Evolutionary conservation across 2,888 invertebrate genomes (phyloP).

Genomic region (Cantharis flavilabris): DNA sequence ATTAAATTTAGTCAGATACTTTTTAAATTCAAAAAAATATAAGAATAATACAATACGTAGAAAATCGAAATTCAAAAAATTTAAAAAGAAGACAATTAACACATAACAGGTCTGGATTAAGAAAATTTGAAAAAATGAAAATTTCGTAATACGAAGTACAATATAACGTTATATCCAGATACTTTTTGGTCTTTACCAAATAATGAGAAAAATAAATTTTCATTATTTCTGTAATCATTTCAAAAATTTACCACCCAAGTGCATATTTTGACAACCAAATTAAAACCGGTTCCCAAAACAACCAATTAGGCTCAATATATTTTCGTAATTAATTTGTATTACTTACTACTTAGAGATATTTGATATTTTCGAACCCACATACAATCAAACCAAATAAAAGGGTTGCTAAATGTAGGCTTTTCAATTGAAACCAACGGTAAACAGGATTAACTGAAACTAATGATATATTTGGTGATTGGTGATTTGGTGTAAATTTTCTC

Average conservation of each 20-base stretch:
- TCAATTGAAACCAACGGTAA: not conserved
- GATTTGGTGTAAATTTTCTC: not conserved
- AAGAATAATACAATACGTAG: no score
- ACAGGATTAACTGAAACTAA: conserved; percentile 3
- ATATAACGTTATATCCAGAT: no score
- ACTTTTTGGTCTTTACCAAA: conserved; percentile 22
- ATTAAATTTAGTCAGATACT: conserved; percentile 46
- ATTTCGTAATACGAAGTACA: no score
- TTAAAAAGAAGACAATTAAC: no score
- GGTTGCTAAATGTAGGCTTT: conserved; percentile 3
- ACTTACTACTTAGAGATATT: not conserved
- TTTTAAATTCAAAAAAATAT: no score
- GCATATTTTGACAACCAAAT: not conserved
- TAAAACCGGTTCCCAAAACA: not conserved
- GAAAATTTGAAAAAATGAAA: no score
- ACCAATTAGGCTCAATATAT: not conserved
- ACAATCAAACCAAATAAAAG: not conserved
- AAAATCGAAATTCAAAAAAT: no score
- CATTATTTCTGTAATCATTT: not conserved
- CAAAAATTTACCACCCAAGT: not conserved
- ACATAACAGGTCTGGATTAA: no score
- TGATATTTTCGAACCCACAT: not conserved
- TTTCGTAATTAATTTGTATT: not conserved
- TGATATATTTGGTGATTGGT: not conserved
- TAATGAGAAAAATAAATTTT: conserved; percentile 2